Base-by-base conservation (phyloP, 1,140 invertebrate genomes). In the Rhizoglyphus robini region DNA sequence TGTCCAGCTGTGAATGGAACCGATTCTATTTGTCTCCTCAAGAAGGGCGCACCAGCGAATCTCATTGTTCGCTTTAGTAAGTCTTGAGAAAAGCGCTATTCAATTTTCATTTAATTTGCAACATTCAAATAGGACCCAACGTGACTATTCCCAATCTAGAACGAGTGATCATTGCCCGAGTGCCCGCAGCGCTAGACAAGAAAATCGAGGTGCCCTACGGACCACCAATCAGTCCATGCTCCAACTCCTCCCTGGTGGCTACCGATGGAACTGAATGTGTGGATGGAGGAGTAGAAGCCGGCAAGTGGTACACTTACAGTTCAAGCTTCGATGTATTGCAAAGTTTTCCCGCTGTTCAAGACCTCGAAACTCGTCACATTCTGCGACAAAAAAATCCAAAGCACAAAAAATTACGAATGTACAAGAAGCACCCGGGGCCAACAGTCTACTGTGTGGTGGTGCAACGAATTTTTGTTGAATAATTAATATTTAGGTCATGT, bases 251-350 rank as follows among this genome's bases (percentile, higher is more conserved):
- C 3, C n/a, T 23, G 1, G 25, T 58, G 18, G 54, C 54, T 11
- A 23, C 15, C 29, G 54, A 58, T 58, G 54, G 54, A n/a, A 58
- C n/a, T 13, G 54, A 58, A 58, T 58, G 54, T 32, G 27, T 58
- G 3, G 27, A 29, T 32, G 25, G 29, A 18, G 54, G 54, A 18
- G 54, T 58, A 23, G 54, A 18, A 1, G 2, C 54, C n/a, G 54
- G 25, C 5, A 58, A 58, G 25, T 2, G 29, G 18, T 58, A 58
- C 25, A 58, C 54, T 18, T 58, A 18, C 31, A 58, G n/a, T n/a
- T 58, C 54, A 18, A 23, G n/a, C 15, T 58, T 58, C 15, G 25
- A 58, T 18, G 54, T 58, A 23, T 32, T 58, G 27, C 15, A 34
- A 58, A 58, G 54, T 32, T 58, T 58, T 58, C 54, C 54, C 2